phyloP scores from a whole-genome alignment of 2,113 vertebrate species.

The Oncorhynchus kisutch region DNA sequence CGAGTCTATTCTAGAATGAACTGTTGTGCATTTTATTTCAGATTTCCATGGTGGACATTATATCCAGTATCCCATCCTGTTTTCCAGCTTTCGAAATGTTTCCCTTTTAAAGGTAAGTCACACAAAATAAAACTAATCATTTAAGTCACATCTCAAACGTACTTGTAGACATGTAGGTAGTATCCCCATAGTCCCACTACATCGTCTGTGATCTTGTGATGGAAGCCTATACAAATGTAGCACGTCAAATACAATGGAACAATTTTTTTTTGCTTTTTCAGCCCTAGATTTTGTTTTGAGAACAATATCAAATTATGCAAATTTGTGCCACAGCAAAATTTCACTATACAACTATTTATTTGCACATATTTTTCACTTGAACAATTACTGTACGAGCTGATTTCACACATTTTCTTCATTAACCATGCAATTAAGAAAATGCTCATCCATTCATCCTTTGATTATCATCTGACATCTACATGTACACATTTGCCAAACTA shows the following conservation, averaged over 20 bases:
- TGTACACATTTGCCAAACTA: background rate
- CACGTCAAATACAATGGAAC: slow-evolving; percentile 12
- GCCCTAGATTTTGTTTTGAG: background rate
- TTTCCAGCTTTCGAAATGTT: background rate
- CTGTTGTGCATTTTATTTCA: background rate
- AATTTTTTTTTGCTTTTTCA: slow-evolving; percentile 4
- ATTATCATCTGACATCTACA: background rate
- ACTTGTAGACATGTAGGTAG: background rate
- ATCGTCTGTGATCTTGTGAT: background rate
- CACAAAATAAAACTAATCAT: background rate
- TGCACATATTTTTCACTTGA: slow-evolving; percentile 25
- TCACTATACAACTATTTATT: slow-evolving; percentile 35
- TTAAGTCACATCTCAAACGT: background rate
- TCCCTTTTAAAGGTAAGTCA: background rate
- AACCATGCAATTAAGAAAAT: slow-evolving; percentile 47
- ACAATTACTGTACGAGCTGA: slow-evolving; percentile 15
- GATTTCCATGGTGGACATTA: slow-evolving; percentile 6
- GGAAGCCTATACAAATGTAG: background rate
- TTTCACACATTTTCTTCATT: slow-evolving; percentile 25
- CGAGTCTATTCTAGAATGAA: slow-evolving; percentile 5
- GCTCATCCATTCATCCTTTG: slow-evolving; percentile 2
- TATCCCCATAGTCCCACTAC: background rate
- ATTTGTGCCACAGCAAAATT: slow-evolving; percentile 46
- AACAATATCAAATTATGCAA: slow-evolving; percentile 21
- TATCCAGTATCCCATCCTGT: background rate